Conservation (phyloP, 2,113 vertebrate species). For the Sylvia atricapilla region DNA sequence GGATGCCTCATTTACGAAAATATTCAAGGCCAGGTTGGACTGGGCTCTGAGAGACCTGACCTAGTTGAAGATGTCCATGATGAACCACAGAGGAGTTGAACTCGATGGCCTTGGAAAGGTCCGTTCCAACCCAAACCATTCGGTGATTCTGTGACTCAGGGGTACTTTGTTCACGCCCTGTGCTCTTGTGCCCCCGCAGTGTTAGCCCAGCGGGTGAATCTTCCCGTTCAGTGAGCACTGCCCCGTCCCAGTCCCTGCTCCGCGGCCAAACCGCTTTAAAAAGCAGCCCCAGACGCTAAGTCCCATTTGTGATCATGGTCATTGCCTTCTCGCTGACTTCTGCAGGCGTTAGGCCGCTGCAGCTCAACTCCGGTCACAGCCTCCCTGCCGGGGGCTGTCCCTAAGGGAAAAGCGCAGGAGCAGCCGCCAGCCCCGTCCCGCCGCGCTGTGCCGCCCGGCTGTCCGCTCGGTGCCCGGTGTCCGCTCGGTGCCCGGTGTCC, state of each 20-base stretch:
- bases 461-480: not conserved
- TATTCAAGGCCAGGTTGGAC: not conserved
- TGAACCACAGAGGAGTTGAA: not conserved
- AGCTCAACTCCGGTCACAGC: not conserved
- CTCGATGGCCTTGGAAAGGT: not conserved
- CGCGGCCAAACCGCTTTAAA: not conserved
- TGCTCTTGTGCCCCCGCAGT: fast-evolving
- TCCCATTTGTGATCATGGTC: fast-evolving
- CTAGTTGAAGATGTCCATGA: not conserved
- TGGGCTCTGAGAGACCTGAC: not conserved
- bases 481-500: too few relatives aligned
- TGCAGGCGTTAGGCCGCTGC: not conserved
- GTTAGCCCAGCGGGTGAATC: not conserved
- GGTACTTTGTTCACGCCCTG: not conserved
- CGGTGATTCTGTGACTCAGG: not conserved
- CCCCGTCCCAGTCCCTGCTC: not conserved
- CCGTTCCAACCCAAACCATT: not conserved
- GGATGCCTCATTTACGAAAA: not conserved
- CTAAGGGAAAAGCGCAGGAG: not conserved
- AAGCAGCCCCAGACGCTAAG: not conserved
- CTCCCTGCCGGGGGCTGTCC: not conserved
- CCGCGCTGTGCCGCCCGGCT: not conserved
- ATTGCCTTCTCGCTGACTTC: not conserved
- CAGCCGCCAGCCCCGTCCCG: not conserved
- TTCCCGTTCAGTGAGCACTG: fast-evolving